These are phyloP conservation scores for Axinella damicornis DNA, from an alignment of 37 sponge, comb jelly and placozoan species.

Conservation along the genomic window DNA sequence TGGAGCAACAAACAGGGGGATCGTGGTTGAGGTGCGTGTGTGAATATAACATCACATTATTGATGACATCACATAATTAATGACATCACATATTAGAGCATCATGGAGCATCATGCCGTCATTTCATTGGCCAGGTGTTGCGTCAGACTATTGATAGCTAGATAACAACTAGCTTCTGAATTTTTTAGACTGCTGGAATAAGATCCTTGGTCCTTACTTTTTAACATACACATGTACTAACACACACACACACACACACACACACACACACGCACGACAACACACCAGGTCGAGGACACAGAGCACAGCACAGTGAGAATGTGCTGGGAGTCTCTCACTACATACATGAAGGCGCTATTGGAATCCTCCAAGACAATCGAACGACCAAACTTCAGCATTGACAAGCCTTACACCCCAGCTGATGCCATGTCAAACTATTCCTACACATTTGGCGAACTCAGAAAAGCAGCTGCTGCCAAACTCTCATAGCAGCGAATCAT, in stretches of 20 bases:
- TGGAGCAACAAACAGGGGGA: slow-evolving; percentile 56
- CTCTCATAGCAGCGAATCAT: background rate
- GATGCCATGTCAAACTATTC: slow-evolving; percentile 76
- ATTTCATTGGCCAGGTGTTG: too few species aligned
- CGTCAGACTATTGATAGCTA: too few species aligned
- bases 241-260: too few species aligned
- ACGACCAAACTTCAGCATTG: slow-evolving; percentile 20
- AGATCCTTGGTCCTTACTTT: too few species aligned
- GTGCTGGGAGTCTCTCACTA: slow-evolving; percentile 61
- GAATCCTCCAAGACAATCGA: slow-evolving; percentile 36
- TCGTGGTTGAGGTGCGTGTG: slow-evolving; percentile 65
- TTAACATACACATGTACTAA: too few species aligned
- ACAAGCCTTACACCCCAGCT: slow-evolving; percentile 47
- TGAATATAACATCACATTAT: too few species aligned
- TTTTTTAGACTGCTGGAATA: too few species aligned
- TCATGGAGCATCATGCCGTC: too few species aligned
- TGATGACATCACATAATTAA: too few species aligned
- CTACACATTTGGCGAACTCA: slow-evolving; percentile 58
- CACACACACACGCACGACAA: too few species aligned
- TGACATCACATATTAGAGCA: too few species aligned
- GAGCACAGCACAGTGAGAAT: slow-evolving; percentile 10
- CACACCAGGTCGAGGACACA: slow-evolving; percentile 54
- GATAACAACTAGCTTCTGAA: too few species aligned
- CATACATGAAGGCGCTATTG: slow-evolving; percentile 48
- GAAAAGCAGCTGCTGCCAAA: background rate